Evolutionary conservation across 2,888 invertebrate species (phyloP).

Genomic region (Ophion costatus): DNA sequence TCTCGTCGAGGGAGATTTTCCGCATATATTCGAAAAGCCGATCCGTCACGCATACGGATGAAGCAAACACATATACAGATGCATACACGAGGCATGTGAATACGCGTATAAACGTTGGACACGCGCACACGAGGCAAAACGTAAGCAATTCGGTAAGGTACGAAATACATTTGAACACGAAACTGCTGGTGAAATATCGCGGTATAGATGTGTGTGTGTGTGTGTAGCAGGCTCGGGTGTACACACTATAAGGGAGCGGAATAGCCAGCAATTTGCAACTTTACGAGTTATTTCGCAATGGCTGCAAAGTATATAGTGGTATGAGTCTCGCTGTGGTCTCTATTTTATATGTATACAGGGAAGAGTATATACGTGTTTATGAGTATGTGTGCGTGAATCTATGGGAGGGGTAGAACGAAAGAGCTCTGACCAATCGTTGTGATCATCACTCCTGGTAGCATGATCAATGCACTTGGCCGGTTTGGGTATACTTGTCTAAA

Average conservation of each 20-base stretch:
- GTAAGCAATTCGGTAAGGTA: slow-evolving; percentile 49
- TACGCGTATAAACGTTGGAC: neutral
- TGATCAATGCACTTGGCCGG: neutral
- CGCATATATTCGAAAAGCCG: slow-evolving; percentile 15
- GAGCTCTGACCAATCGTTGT: slow-evolving; percentile 60
- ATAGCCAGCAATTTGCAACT: slow-evolving; percentile 83
- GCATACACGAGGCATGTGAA: neutral
- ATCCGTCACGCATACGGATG: slow-evolving; percentile 18
- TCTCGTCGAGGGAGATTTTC: slow-evolving; percentile 32
- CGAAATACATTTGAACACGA: slow-evolving; percentile 62
- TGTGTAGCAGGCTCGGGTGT: slow-evolving; percentile 24
- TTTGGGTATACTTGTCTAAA: no score
- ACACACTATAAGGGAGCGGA: slow-evolving; percentile 76
- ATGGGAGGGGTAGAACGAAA: slow-evolving; percentile 41
- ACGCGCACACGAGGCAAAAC: neutral
- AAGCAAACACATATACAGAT: neutral
- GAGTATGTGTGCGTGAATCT: slow-evolving; percentile 14
- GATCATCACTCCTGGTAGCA: slow-evolving; percentile 56
- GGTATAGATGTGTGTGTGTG: neutral
- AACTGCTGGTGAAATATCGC: slow-evolving; percentile 61
- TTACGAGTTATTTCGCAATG: slow-evolving; percentile 84
- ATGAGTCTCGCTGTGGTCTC: slow-evolving; percentile 70
- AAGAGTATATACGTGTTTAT: slow-evolving; percentile 7
- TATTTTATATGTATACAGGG: slow-evolving; percentile 46
- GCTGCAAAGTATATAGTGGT: slow-evolving; percentile 83